Evolutionary conservation across 2,888 invertebrate genomes (phyloP), one percentile per base, ranked within the genome.

Genomic region (Tuberolachnus salignus): DNA sequence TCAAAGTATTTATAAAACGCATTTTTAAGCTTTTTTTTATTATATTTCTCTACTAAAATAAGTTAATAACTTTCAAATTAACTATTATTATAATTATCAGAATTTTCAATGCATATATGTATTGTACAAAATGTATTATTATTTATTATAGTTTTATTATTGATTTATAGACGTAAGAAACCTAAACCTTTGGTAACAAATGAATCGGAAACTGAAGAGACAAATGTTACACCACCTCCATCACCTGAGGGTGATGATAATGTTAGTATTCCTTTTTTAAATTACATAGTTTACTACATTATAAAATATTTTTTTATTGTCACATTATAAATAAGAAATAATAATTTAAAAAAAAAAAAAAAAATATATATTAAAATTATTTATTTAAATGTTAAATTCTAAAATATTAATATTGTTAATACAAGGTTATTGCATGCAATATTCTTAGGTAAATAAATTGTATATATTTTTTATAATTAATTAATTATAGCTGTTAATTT

Each of bases 191-290:
- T 78, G 13, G 34, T 67, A 11, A 59, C 69, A 19, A 78, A 78
- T 78, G 81, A 81, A 46, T 83, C 83, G 14, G 83, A 82, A 63
- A 82, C 80, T 64, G 82, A 82, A 53, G 81, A 82, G 53, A 73
- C 59, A 21, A 78, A 34, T 66, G 80, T 80, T 34, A 82, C 80
- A 13, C 81, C 81, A 14, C 70, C 82, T 13, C 80, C 82, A 0
- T 93, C 93, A 1, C 90, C 91, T 66, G 91, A 92, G 83, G 92
- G 90, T 4, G 93, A 93, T 83, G 72, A 72, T 67, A 83, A 82
- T 81, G 83, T 83, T 70, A 81, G 82, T 81, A 87, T 34, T 16
- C 8, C 13, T n/a, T 11, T 69, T n/a, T 34, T 26, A 13, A 23
- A 55, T 42, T 51, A 34, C 6, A 34, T 6, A 34, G 34, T 34